Evolutionary conservation across 1,140 invertebrate species (phyloP), one percentile per base, ranked within the genome.

Genomic region (Cataglyphis hispanica): DNA sequence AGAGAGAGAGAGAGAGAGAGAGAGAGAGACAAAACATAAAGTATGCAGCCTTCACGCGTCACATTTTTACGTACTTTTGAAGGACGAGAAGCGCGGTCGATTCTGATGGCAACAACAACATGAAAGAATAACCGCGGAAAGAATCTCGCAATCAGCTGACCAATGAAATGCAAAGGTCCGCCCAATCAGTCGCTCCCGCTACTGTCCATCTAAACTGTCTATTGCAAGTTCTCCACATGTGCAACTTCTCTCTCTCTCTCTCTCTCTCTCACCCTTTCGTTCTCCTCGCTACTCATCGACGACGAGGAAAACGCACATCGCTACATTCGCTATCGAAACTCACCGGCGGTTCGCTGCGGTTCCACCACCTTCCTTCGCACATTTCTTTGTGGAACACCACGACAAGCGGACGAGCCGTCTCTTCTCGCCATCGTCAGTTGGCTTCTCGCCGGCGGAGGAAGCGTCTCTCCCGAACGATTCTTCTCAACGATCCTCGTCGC

Each of bases 131-230:
- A 19, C 13, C 61, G 16, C 16, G 22, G 16, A 64, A 50, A 19
- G 72, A 69, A 85, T 85, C 63, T 60, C 40, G 16, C 25, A 43
- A 46, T n/a, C 25, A 31, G n/a, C 13, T 80, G 84, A 56, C 86
- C 86, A 87, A 87, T 87, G 70, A 86, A 56, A 25, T 16, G 27
- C 84, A 53, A 87, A 84, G 86, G 53, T 31, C 86, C 75, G 86
- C 43, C 86, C 86, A 87, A 78, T 50, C 50, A 74, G 34, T 53
- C 61, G 37, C 60, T 72, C 43, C 37, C 46, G 43, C 37, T 58
- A 27, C 61, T 60, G 37, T 74, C 69, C 64, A 50, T 75, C 56
- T 64, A 80, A 85, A 66, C 50, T 56, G 27, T 64, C 74, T 69
- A 19, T 40, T 27, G 61, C 40, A 37, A 3, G 16, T 61, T 85